Conservation (phyloP, 2,113 vertebrate species). For the Austrofundulus limnaeus region DNA sequence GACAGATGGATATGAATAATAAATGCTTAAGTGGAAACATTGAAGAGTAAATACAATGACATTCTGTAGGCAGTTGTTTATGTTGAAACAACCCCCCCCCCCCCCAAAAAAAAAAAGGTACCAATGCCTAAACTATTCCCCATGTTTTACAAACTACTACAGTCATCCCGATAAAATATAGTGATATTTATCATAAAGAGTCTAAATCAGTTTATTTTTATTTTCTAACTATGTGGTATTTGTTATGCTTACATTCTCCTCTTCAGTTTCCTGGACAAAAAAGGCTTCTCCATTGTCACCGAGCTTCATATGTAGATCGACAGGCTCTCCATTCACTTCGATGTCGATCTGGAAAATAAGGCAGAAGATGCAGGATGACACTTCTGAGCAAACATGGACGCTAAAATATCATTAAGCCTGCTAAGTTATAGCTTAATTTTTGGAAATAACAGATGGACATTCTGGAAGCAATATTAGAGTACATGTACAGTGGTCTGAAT, state of each 20-base stretch:
- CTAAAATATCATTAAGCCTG: not conserved
- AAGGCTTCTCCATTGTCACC: constrained; percentile 99
- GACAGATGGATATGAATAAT: not conserved
- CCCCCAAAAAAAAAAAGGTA: no score
- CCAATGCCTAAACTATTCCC: no score
- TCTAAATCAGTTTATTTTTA: not conserved
- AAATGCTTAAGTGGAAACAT: constrained; percentile 1
- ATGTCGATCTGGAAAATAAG: constrained; percentile 89
- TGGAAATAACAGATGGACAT: not conserved
- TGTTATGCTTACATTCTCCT: constrained; percentile 85
- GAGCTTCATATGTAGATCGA: constrained; percentile 97
- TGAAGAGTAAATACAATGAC: no score
- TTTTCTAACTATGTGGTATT: not conserved
- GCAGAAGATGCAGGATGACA: not conserved
- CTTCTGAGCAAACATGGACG: not conserved
- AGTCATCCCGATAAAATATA: no score
- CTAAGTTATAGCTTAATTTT: no score
- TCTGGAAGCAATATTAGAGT: not conserved
- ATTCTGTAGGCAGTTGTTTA: no score
- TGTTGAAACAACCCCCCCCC: no score
- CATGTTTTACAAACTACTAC: no score
- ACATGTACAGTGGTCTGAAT: not conserved
- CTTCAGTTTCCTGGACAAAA: constrained; percentile 93
- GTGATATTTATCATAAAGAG: not conserved
- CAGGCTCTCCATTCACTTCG: constrained; percentile 94